These are phyloP conservation scores for Silurus aristotelis DNA, from an alignment of 2,797 vertebrate species.

Conservation along the genomic window DNA sequence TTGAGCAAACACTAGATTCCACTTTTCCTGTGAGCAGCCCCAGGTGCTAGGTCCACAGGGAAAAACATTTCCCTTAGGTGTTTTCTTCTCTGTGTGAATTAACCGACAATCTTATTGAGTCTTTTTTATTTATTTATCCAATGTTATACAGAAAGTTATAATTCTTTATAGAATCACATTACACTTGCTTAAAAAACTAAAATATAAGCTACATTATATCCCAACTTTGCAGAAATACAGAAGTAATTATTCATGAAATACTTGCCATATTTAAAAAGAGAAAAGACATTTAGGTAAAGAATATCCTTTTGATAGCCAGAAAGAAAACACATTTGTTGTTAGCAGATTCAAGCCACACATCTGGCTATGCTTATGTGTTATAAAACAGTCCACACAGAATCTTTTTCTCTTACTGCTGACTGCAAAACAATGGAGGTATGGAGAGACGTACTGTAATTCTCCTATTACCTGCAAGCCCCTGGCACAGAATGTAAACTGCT, in stretches of 20 bases:
- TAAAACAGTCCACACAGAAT: slow-evolving; percentile 63
- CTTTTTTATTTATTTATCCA: not conserved
- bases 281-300: slow-evolving; percentile 55
- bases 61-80: slow-evolving; percentile 4
- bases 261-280: slow-evolving; percentile 37
- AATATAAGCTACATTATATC: not conserved
- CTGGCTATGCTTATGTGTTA: slow-evolving; percentile 72
- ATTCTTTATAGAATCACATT: no score
- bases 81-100: not conserved
- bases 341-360: slow-evolving; percentile 65
- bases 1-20: slow-evolving; percentile 79
- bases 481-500: not conserved
- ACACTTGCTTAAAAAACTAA: not conserved
- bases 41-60: slow-evolving; percentile 15
- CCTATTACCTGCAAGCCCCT: slow-evolving; percentile 55
- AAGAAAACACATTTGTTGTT: slow-evolving; percentile 57
- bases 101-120: no score
- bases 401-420: slow-evolving; percentile 66
- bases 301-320: slow-evolving; percentile 60
- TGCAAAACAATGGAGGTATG: slow-evolving; percentile 70
- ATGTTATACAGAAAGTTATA: not conserved
- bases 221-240: not conserved
- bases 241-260: slow-evolving; percentile 42
- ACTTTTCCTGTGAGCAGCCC: slow-evolving; percentile 51
- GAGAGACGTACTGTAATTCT: slow-evolving; percentile 36